Percentiles rank a stretch among this genome's conserved stretches.
Conservation (phyloP, 2,797 vertebrate species). For the Eupleurogrammus muticus region DNA sequence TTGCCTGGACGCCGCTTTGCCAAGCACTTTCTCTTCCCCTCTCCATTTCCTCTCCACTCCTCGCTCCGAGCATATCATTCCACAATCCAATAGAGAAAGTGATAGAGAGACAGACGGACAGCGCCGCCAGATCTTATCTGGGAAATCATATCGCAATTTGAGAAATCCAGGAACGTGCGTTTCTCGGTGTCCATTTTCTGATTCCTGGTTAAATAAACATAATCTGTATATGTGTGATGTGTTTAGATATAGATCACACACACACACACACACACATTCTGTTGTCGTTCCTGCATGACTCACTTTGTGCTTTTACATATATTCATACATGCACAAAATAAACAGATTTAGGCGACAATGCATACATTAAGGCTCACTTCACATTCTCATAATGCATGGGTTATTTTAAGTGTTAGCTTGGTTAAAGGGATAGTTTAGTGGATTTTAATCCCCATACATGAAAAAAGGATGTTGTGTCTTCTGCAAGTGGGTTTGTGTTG, state of each 20-base stretch:
- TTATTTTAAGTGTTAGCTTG: too few species aligned
- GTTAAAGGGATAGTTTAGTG: too few species aligned
- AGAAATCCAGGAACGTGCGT: slow-evolving; percentile 20
- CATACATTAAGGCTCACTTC: too few species aligned
- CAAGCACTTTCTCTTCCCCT: slow-evolving; percentile 63
- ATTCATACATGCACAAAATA: neutral
- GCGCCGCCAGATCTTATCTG: slow-evolving; percentile 34
- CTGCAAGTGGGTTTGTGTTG: neutral
- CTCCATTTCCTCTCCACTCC: slow-evolving; percentile 61
- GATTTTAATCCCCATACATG: too few species aligned
- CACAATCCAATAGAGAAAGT: slow-evolving; percentile 29
- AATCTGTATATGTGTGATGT: neutral
- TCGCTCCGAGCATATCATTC: slow-evolving; percentile 58
- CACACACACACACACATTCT: neutral
- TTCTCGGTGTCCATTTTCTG: slow-evolving; percentile 20
- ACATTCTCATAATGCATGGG: too few species aligned
- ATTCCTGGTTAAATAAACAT: slow-evolving; percentile 1
- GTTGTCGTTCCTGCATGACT: slow-evolving; percentile 21
- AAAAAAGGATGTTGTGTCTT: too few species aligned
- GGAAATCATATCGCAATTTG: slow-evolving; percentile 41
- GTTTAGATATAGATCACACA: slow-evolving; percentile 7
- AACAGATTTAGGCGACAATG: neutral
- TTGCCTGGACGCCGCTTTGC: slow-evolving; percentile 60
- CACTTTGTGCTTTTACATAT: slow-evolving; percentile 6
- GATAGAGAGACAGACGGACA: slow-evolving; percentile 5